Conservation (phyloP, 2,113 vertebrate genomes). For the Oreocharis arfaki region DNA sequence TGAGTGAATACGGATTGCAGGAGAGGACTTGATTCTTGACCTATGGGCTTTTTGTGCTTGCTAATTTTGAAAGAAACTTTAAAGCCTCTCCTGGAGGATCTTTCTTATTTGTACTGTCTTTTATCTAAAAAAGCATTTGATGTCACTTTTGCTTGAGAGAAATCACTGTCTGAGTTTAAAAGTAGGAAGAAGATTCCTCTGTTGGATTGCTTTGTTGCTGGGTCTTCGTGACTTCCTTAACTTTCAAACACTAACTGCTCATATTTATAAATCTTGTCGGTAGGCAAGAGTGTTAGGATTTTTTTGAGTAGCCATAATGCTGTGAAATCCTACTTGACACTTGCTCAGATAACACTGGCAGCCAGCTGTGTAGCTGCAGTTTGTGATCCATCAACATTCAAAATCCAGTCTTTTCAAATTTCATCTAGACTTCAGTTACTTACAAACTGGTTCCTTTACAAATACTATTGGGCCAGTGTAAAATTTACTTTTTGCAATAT, state of each 20-base stretch:
- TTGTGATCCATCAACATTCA: neutral
- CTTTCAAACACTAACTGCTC: constrained; percentile 28
- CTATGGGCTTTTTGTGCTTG: neutral
- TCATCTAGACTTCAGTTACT: neutral
- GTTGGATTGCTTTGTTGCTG: constrained; percentile 34
- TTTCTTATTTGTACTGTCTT: constrained; percentile 24
- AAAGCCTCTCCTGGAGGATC: neutral
- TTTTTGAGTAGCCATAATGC: neutral
- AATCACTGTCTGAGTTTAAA: constrained; percentile 19
- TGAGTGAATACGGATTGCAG: neutral
- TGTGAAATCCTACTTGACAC: constrained; percentile 1
- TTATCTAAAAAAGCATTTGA: constrained; percentile 47
- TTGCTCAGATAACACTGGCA: neutral
- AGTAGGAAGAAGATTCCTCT: constrained; percentile 32
- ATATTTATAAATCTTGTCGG: constrained; percentile 25
- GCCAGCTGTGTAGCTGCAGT: neutral
- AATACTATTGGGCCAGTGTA: neutral
- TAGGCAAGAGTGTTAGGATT: neutral
- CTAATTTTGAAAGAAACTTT: constrained; percentile 47
- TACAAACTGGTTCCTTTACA: neutral
- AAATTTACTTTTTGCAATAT: neutral
- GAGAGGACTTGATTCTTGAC: neutral
- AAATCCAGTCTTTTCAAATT: neutral
- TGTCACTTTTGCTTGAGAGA: constrained; percentile 36
- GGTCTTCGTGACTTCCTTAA: constrained; percentile 32